A percentile compares a stretch with the other conserved stretches of the same genome.
phyloP scores from a whole-genome alignment of 2,888 invertebrate species.

The Stomorhina lunata region DNA sequence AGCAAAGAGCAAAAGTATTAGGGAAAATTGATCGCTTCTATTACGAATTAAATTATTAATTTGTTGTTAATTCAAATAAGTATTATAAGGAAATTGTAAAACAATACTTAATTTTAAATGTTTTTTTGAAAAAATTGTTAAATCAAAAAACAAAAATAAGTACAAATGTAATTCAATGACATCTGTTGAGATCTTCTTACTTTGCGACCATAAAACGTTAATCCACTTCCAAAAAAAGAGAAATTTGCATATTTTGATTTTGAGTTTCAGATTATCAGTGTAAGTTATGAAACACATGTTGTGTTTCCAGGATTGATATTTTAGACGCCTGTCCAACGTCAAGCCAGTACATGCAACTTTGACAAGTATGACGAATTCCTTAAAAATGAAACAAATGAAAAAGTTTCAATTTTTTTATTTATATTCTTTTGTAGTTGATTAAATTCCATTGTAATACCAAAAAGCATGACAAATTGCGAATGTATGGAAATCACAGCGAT shows the following conservation, averaged over 20 bases:
- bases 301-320: not conserved
- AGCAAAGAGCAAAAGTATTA: not conserved
- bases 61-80: not conserved
- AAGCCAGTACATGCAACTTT: not conserved
- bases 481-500: conserved; percentile 64
- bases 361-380: conserved; percentile 58
- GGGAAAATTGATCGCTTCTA: too few species aligned
- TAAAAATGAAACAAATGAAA: conserved; percentile 1
- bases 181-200: not conserved
- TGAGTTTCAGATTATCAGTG: not conserved
- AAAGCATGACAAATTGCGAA: conserved; percentile 72
- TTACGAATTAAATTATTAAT: too few species aligned
- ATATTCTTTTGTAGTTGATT: not conserved
- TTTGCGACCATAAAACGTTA: not conserved
- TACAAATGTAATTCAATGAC: not conserved
- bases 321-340: conserved; percentile 4
- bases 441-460: conserved; percentile 39
- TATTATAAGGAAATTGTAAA: not conserved
- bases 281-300: conserved; percentile 4
- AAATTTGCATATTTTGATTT: conserved; percentile 29
- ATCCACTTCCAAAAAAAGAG: not conserved
- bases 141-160: too few species aligned
- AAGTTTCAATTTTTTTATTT: not conserved
- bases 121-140: not conserved
- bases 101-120: conserved; percentile 8